A percentile compares a stretch with the other conserved stretches of the same genome.
Evolutionary conservation across 2,797 vertebrate genomes (phyloP).

Genomic region (Hemitrygon akajei): DNA sequence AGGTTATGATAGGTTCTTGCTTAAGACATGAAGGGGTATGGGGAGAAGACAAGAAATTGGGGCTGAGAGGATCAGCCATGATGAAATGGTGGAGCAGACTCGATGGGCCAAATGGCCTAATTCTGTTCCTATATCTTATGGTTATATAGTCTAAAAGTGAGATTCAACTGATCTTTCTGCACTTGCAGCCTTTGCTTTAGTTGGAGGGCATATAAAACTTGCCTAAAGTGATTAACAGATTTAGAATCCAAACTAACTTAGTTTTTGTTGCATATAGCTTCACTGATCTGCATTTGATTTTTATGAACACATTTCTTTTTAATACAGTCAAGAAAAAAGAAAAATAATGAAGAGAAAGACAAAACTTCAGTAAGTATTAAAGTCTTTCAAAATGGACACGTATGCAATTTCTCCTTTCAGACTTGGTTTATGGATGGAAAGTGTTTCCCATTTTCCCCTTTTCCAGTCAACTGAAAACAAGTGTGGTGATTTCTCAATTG

Average conservation of each 20-base stretch:
- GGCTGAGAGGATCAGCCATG: no score
- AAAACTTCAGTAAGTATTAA: constrained; percentile 72
- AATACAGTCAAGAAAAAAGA: constrained; percentile 80
- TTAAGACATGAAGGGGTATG: no score
- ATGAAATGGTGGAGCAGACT: no score
- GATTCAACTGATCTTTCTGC: background rate
- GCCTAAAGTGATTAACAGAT: background rate
- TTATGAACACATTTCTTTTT: constrained; percentile 40
- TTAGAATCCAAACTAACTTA: background rate
- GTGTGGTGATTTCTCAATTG: background rate
- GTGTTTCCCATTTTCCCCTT: background rate
- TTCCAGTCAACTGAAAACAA: background rate
- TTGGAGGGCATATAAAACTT: background rate
- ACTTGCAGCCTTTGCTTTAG: background rate
- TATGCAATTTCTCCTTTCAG: background rate
- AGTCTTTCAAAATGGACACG: no score
- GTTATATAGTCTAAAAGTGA: background rate
- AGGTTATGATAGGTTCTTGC: no score
- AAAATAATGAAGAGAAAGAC: constrained; percentile 81
- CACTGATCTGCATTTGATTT: constrained; percentile 30
- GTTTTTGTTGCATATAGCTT: background rate
- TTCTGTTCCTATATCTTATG: no score
- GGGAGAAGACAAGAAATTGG: no score
- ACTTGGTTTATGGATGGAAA: background rate
- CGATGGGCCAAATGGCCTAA: no score